Base-by-base conservation (phyloP, 2,113 vertebrate genomes). In the Narcine bancroftii region DNA sequence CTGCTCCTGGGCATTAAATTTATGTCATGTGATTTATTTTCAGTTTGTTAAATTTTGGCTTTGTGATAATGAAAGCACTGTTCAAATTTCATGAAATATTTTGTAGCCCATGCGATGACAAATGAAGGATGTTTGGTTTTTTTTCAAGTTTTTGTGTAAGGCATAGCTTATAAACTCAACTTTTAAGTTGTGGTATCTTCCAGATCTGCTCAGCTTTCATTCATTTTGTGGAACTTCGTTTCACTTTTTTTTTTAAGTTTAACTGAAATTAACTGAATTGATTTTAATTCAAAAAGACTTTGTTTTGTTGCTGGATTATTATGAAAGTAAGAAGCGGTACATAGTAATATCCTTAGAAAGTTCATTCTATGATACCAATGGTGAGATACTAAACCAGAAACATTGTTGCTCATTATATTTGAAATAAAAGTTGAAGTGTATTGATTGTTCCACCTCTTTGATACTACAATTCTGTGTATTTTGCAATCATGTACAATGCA, bases 401-500 rank as follows among this genome's bases (percentile, higher is more conserved):
- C 36, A 69, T 45, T 21, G 33, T 69, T 71, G 19, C 42, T 69
- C 53, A 85, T 60, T 87, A 53, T 63, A 19, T 87, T 87, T 87
- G n/a, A 87, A 91, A 91, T 91, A 13, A 33, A 29, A 69, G 60
- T 66, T 7, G 7, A 91, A 91, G 63, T 69, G 39, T 91, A 69
- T 42, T 42, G 24, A 66, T 66, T 33, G 42, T 93, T 95, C 94
- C 95, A 96, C 42, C 39, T 93, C 93, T 94, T 95, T 95, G 94
- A 94, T 93, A 93, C 95, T 95, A 95, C 92, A 92, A 92, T 94
- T 36, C 93, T 95, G 94, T 96, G 95, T 93, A 29, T 96, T 95
- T 96, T 96, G 95, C 93, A 95, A 93, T 94, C 92, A 95, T 95
- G 95, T 97, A 96, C 97, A 96, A 96, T 97, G 97, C 98, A 98